phyloP scores from a whole-genome alignment of 2,797 vertebrate genomes.

The Agapornis canus region DNA sequence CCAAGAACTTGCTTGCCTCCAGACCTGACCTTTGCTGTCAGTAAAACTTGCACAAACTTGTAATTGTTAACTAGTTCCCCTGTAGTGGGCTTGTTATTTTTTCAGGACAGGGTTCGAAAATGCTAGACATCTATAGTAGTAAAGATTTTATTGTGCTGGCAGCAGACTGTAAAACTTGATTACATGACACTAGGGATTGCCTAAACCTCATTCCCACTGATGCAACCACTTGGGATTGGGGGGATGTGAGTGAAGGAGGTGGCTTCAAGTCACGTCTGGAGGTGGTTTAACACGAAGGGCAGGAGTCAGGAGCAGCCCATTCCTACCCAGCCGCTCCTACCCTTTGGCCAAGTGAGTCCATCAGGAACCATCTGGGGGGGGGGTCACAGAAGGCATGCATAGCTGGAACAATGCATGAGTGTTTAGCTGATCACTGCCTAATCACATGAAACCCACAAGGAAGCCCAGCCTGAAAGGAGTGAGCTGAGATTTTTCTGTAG shows the following conservation, averaged over 20 bases:
- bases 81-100: not conserved
- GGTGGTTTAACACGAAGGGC: not conserved
- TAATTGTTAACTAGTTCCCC: constrained; percentile 4
- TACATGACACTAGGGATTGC: constrained; percentile 21
- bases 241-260: not conserved
- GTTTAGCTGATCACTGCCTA: accelerated
- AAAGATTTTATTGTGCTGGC: constrained; percentile 53
- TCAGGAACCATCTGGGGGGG: not conserved
- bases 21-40: constrained; percentile 10
- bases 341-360: not conserved
- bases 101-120: constrained; percentile 39
- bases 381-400: not conserved
- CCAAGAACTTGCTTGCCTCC: not conserved
- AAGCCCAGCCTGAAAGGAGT: not conserved
- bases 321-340: not conserved
- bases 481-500: not conserved
- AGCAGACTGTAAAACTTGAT: constrained; percentile 25
- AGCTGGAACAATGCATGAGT: not conserved
- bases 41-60: constrained; percentile 25
- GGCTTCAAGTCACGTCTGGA: not conserved
- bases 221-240: not conserved
- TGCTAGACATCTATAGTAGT: constrained; percentile 49
- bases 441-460: not conserved
- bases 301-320: not conserved
- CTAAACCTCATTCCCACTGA: constrained; percentile 16